Conservation (phyloP, 2,888 invertebrate species). For the Mycalesis mineus region DNA sequence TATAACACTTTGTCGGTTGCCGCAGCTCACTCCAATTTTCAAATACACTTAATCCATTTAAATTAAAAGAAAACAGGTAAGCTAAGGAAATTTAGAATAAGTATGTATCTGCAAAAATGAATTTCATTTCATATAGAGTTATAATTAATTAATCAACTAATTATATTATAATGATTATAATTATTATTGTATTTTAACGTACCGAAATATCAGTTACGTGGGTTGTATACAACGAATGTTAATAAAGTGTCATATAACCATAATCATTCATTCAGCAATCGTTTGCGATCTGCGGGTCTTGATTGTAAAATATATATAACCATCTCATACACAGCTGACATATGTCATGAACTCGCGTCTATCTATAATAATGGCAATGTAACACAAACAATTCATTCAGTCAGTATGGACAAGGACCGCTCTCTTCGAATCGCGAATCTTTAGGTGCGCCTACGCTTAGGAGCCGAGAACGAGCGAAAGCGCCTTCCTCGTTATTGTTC, state of each 20-base stretch:
- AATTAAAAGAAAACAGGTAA: constrained; percentile 60
- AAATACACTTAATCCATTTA: constrained; percentile 19
- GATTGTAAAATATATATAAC: not conserved
- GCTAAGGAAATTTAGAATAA: constrained; percentile 52
- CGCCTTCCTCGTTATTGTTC: too few species aligned
- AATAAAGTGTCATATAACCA: constrained; percentile 15
- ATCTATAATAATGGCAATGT: too few species aligned
- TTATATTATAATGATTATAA: constrained; percentile 22
- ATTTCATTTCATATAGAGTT: constrained; percentile 68
- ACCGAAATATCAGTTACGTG: constrained; percentile 38
- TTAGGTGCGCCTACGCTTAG: too few species aligned
- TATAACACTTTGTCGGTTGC: constrained; percentile 39
- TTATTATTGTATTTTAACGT: constrained; percentile 30
- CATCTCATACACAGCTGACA: too few species aligned
- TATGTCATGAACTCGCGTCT: too few species aligned
- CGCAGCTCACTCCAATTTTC: constrained; percentile 40
- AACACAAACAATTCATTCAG: too few species aligned
- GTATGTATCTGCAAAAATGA: constrained; percentile 58
- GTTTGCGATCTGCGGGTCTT: constrained; percentile 33
- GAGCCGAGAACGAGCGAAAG: too few species aligned
- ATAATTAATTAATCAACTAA: constrained; percentile 27
- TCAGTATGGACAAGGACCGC: too few species aligned
- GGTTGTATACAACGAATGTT: constrained; percentile 68
- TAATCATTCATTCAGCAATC: constrained; percentile 16
- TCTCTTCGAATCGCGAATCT: too few species aligned